Percentiles rank a stretch among this genome's conserved stretches.
Conservation (phyloP, 2,797 vertebrate genomes). For the Gymnothorax javanicus region DNA sequence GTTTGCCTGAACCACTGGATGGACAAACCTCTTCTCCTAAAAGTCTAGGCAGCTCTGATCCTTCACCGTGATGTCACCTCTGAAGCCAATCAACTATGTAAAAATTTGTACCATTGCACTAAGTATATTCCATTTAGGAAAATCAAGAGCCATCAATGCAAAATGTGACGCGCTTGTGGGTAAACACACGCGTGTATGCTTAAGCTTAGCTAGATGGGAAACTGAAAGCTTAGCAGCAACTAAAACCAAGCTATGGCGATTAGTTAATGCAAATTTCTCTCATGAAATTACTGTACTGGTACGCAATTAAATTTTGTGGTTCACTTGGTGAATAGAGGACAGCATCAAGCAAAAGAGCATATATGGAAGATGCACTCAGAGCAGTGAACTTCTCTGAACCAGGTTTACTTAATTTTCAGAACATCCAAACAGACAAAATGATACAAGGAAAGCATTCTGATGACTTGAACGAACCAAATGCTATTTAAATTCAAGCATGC, state of each 20-base stretch:
- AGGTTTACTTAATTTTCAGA: not conserved
- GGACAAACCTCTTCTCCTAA: slow-evolving; percentile 73
- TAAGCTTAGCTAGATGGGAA: not conserved
- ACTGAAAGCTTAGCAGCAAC: not conserved
- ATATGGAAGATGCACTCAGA: not conserved
- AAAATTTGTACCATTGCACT: not conserved
- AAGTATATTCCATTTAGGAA: not conserved
- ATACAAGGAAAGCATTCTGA: not conserved
- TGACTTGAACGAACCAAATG: not conserved
- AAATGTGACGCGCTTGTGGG: not conserved
- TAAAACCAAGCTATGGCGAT: not conserved
- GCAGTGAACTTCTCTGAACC: not conserved
- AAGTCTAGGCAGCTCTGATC: slow-evolving; percentile 80
- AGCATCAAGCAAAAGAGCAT: not conserved
- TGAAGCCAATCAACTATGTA: not conserved
- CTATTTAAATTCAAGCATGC: not conserved
- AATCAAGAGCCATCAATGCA: not conserved
- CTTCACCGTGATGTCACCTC: slow-evolving; percentile 85
- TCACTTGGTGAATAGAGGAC: not conserved
- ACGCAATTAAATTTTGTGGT: not conserved
- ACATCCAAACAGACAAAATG: not conserved
- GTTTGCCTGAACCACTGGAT: slow-evolving; percentile 81
- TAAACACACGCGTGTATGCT: not conserved
- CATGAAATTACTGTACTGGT: not conserved
- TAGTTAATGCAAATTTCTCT: not conserved